Evolutionary conservation across 2,113 vertebrate genomes (phyloP).

Genomic region (Ahaetulla prasina): DNA sequence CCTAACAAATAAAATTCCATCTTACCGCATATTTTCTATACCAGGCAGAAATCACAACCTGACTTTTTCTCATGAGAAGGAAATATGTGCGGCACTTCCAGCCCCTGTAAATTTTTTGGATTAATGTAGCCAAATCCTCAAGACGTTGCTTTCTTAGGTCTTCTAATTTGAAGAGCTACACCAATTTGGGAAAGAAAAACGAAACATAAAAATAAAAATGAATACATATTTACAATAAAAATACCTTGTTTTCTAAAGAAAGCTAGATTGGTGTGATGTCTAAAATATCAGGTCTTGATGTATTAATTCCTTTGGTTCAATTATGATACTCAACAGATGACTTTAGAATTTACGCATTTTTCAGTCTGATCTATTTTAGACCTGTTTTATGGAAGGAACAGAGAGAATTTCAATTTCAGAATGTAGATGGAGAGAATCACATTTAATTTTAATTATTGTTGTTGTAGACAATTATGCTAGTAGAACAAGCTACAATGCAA

Average conservation of each 20-base stretch:
- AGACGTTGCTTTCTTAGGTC: constrained; percentile 85
- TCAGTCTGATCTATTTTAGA: not conserved
- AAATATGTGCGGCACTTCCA: constrained; percentile 90
- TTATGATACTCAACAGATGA: not conserved
- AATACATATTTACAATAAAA: not conserved
- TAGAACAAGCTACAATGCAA: not conserved
- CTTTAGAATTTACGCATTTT: not conserved
- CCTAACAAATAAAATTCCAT: not conserved
- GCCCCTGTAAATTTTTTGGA: constrained; percentile 94
- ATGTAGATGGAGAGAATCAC: not conserved
- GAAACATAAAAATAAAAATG: not conserved
- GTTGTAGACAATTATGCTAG: not conserved
- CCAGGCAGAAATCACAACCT: constrained; percentile 90
- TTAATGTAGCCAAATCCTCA: constrained; percentile 89
- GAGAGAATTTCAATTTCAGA: not conserved
- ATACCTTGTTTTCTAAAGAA: constrained; percentile 3
- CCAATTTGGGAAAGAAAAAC: not conserved
- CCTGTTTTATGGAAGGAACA: not conserved
- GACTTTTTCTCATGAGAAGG: constrained; percentile 88
- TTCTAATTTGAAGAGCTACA: constrained; percentile 91
- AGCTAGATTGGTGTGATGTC: not conserved
- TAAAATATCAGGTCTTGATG: not conserved
- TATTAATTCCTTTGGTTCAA: not conserved
- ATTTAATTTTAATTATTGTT: not conserved
- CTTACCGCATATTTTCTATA: constrained; percentile 87